phyloP scores from a whole-genome alignment of 1,140 invertebrate species.

The Latrodectus geometricus region DNA sequence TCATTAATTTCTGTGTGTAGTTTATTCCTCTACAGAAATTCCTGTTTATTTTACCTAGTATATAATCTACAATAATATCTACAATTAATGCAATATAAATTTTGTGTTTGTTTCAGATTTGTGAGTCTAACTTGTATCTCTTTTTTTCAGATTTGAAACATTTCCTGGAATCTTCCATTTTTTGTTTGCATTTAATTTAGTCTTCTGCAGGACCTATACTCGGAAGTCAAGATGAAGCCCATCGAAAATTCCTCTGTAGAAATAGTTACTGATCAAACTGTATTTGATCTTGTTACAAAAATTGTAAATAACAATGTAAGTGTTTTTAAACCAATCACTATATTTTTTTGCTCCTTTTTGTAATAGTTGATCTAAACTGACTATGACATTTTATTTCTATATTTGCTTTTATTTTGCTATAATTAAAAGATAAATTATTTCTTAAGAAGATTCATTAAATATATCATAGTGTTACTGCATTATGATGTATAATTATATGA shows the following conservation, averaged over 20 bases:
- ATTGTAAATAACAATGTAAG: conserved; percentile 27
- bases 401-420: too few relatives aligned
- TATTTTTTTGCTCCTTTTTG: too few relatives aligned
- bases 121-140: background rate
- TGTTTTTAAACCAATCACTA: background rate
- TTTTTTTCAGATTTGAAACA: conserved; percentile 43
- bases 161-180: conserved; percentile 62
- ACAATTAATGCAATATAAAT: too few relatives aligned
- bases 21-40: background rate
- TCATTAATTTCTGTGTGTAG: background rate
- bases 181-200: conserved; percentile 18
- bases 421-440: too few relatives aligned
- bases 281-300: conserved; percentile 43
- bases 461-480: too few relatives aligned
- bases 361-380: too few relatives aligned
- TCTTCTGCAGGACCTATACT: background rate
- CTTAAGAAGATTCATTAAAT: too few relatives aligned
- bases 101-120: too few relatives aligned
- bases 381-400: too few relatives aligned
- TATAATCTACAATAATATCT: too few relatives aligned
- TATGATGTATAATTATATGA: too few relatives aligned
- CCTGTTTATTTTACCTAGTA: background rate
- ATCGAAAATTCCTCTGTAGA: conserved; percentile 53
- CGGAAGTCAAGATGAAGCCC: conserved; percentile 50
- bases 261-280: conserved; percentile 50